Conservation (phyloP, 2,888 invertebrate species). For the Conus canariensis region DNA sequence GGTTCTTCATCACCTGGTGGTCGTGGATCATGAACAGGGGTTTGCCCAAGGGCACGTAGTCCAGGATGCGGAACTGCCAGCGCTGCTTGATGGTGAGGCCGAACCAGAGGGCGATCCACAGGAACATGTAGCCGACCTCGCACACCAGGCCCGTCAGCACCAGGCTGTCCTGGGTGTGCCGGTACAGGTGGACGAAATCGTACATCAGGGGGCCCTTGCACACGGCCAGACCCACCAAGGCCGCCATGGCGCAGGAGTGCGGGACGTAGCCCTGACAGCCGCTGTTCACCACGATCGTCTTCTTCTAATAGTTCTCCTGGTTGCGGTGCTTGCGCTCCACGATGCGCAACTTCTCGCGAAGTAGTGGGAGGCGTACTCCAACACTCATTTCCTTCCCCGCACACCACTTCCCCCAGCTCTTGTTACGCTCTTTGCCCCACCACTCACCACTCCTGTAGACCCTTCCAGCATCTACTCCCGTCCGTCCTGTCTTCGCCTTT, state of each 20-base stretch:
- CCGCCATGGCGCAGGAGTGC: constrained; percentile 89
- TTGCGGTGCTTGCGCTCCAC: constrained; percentile 65
- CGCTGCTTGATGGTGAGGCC: constrained; percentile 87
- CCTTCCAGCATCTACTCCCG: too few species aligned
- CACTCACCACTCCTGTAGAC: too few species aligned
- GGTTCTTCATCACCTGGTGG: constrained; percentile 50
- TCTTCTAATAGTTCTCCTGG: constrained; percentile 64
- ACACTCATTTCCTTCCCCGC: too few species aligned
- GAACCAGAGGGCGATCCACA: constrained; percentile 93
- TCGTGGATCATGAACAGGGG: constrained; percentile 60
- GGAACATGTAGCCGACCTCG: constrained; percentile 84
- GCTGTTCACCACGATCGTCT: constrained; percentile 63
- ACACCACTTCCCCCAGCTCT: too few species aligned
- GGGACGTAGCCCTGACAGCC: constrained; percentile 86
- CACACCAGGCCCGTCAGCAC: constrained; percentile 68
- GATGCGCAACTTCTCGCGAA: constrained; percentile 70
- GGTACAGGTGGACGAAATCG: constrained; percentile 86
- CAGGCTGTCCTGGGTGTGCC: constrained; percentile 67
- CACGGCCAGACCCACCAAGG: constrained; percentile 87
- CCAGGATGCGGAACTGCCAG: constrained; percentile 86
- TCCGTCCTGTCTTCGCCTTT: too few species aligned
- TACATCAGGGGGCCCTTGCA: constrained; percentile 91
- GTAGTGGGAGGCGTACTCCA: too few species aligned
- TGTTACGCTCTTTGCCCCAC: too few species aligned
- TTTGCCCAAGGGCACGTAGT: constrained; percentile 68